phyloP scores from a whole-genome alignment of 1,140 invertebrate genomes.

The Cryptotermes secundus region DNA sequence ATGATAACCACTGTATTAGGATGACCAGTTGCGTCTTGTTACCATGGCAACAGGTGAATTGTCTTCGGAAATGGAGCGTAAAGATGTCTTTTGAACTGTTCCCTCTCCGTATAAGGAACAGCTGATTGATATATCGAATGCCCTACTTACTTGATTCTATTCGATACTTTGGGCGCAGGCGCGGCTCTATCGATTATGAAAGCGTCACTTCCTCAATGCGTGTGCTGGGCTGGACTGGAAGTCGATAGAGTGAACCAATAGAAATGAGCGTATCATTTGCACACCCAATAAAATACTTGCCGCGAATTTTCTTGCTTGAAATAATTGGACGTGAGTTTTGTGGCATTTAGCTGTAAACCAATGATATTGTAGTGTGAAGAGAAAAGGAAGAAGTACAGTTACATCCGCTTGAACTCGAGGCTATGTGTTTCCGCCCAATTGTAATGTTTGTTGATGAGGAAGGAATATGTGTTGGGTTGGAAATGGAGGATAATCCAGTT shows the following conservation, averaged over 20 bases:
- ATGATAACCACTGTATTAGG: conserved; percentile 30
- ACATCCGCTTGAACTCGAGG: not conserved
- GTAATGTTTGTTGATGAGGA: too few species aligned
- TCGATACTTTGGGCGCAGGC: conserved; percentile 24
- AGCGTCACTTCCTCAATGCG: not conserved
- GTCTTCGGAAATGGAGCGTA: conserved; percentile 35
- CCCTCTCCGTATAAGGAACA: conserved; percentile 36
- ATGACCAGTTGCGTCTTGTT: conserved; percentile 34
- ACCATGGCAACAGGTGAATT: conserved; percentile 36
- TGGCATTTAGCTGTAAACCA: not conserved
- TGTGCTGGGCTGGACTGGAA: not conserved
- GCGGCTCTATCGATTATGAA: conserved; percentile 28
- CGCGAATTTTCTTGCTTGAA: not conserved
- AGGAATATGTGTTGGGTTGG: not conserved
- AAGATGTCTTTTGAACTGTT: conserved; percentile 35
- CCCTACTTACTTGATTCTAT: conserved; percentile 23
- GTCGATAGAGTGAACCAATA: not conserved
- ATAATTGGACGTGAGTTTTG: not conserved
- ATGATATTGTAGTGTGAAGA: not conserved
- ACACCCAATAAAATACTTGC: not conserved
- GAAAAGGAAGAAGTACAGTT: too few species aligned
- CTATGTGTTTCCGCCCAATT: too few species aligned
- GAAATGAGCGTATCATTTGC: not conserved
- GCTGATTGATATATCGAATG: conserved; percentile 38
- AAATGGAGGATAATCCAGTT: not conserved